A percentile compares a stretch with the other conserved stretches of the same genome.
Evolutionary conservation across 1,140 invertebrate species (phyloP).

Genomic region (Ceratina australensis): DNA sequence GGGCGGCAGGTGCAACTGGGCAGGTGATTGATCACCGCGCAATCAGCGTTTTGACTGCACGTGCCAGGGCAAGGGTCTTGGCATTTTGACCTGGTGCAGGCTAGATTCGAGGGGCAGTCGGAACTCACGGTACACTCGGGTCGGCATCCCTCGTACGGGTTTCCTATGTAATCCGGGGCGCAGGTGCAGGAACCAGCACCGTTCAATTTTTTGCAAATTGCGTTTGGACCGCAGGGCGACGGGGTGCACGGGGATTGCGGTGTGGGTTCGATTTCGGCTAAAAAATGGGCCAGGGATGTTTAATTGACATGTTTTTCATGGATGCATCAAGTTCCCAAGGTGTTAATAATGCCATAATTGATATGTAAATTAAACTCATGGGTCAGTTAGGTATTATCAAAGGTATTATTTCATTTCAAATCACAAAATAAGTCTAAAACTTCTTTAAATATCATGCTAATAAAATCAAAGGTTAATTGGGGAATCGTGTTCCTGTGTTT

Average conservation of each 20-base stretch:
- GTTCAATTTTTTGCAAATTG: slow-evolving; percentile 79
- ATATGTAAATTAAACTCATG: too few species aligned
- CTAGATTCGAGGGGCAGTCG: slow-evolving; percentile 83
- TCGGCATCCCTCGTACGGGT: slow-evolving; percentile 86
- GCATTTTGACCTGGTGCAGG: slow-evolving; percentile 84
- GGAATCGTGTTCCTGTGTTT: neutral
- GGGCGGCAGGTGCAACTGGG: slow-evolving; percentile 82
- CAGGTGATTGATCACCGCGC: slow-evolving; percentile 83
- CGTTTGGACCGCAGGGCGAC: slow-evolving; percentile 85
- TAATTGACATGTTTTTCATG: neutral
- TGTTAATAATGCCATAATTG: slow-evolving; percentile 27
- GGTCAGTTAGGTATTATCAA: neutral
- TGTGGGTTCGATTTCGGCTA: slow-evolving; percentile 62
- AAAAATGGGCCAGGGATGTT: slow-evolving; percentile 4
- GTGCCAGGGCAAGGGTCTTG: slow-evolving; percentile 83
- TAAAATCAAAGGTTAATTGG: slow-evolving; percentile 71
- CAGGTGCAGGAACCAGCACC: slow-evolving; percentile 82
- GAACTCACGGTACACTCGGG: slow-evolving; percentile 86
- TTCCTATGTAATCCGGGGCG: slow-evolving; percentile 85
- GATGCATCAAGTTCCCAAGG: neutral
- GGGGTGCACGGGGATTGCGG: slow-evolving; percentile 86
- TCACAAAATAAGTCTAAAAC: too few species aligned
- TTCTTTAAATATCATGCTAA: neutral
- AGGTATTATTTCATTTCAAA: neutral
- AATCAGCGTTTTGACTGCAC: slow-evolving; percentile 85